Conservation (phyloP, 2,113 vertebrate genomes). For the Elanoides forficatus region DNA sequence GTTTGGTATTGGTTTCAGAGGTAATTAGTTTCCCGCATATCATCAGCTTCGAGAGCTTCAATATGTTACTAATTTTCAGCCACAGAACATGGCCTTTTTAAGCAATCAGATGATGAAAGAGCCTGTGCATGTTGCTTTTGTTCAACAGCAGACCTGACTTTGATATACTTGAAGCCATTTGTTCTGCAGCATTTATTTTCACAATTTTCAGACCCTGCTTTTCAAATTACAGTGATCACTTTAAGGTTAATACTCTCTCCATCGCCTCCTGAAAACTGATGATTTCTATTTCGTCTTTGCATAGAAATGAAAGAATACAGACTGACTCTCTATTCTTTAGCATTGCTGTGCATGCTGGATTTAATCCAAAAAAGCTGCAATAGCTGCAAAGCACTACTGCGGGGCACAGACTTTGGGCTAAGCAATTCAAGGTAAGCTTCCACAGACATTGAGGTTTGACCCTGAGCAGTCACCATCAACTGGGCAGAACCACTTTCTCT, state of each 20-base stretch:
- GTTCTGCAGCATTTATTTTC: background rate
- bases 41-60: background rate
- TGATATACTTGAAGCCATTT: background rate
- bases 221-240: background rate
- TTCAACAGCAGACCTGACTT: background rate
- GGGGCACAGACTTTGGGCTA: background rate
- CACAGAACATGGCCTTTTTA: background rate
- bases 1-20: background rate
- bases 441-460: background rate
- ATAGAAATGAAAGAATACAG: background rate
- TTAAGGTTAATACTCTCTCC: background rate
- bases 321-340: background rate
- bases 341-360: background rate
- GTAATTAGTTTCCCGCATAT: background rate
- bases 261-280: background rate
- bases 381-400: background rate
- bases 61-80: background rate
- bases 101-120: background rate
- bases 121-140: background rate
- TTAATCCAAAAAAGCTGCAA: background rate
- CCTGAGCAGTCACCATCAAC: background rate
- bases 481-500: background rate
- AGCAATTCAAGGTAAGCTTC: background rate
- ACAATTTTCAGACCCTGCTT: background rate
- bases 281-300: background rate